Base-by-base conservation (phyloP, 1,140 invertebrate genomes). In the Samia ricini region DNA sequence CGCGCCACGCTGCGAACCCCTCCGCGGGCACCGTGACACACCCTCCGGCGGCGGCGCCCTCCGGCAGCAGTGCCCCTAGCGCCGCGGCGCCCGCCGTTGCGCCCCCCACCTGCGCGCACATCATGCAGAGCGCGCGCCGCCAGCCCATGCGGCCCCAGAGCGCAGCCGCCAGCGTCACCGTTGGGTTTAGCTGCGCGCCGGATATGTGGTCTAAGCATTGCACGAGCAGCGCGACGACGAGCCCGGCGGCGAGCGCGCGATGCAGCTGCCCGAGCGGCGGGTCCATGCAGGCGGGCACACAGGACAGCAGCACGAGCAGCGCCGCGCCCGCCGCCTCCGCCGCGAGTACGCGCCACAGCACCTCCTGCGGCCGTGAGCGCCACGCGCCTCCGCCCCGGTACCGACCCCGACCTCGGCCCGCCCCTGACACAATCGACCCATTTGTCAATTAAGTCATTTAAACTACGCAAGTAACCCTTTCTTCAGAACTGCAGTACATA, bases 111-210 rank as follows among this genome's bases (percentile, higher is more conserved):
- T 74, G 77, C 64, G 58, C 63, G 26, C 15, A 10, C 55, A 33
- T 33, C 51, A 65, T 57, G 22, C 42, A 56, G 19, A 51, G 54
- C 69, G 20, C 68, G 65, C 58, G 55, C 20, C 21, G 20, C 23
- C 12, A 18, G 36, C 19, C 1, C 55, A 77, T 26, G 23, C 72
- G 75, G 10, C 79, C 71, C 26, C 58, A 15, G 65, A 81, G 50
- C 66, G 64, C 69, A 33, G 76, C 80, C 63, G 81, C 81, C 69
- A 83, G 68, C 64, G 76, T 72, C 63, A 86, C 79, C 22, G 81
- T 68, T 29, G 83, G 83, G 61, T 83, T 86, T 52, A 83, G 51
- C 60, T 77, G 69, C 60, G 77, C 79, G 54, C 79, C 79, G 24
- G 79, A 83, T 7, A 83, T 60, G 79, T 83, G 83, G 48, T 63